A percentile compares a stretch with the other conserved stretches of the same genome.
Evolutionary conservation across 2,113 vertebrate species (phyloP).

Genomic region (Circaetus cinerascens): DNA sequence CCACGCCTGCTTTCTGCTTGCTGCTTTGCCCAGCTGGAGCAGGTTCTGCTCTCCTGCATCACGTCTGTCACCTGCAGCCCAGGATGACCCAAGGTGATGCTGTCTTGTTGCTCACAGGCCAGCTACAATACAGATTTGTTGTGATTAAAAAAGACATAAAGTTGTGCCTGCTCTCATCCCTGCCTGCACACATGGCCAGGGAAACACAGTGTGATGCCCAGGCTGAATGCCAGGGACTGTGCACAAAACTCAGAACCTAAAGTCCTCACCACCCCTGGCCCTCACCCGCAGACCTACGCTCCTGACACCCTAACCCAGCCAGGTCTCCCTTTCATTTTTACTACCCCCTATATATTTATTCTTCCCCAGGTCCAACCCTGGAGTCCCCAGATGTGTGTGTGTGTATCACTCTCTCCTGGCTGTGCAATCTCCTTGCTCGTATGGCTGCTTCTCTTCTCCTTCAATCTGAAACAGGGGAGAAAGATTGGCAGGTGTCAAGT

Average conservation of each 20-base stretch:
- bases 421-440: not conserved
- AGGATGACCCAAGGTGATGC: not conserved
- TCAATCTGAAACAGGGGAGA: not conserved
- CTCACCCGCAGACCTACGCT: not conserved
- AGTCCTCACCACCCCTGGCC: not conserved
- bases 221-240: not conserved
- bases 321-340: not conserved
- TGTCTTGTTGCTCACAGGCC: not conserved
- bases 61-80: not conserved
- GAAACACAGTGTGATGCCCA: not conserved
- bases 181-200: not conserved
- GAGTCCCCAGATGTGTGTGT: not conserved
- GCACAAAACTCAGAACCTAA: not conserved
- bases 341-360: not conserved
- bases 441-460: not conserved
- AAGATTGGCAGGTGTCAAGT: not conserved
- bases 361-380: no score
- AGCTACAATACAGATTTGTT: not conserved
- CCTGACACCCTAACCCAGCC: not conserved
- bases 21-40: not conserved
- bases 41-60: not conserved
- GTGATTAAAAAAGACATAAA: not conserved
- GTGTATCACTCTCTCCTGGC: not conserved
- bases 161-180: not conserved
- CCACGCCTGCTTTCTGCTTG: not conserved